Base-by-base conservation (phyloP, 37 sponge, comb jelly and placozoan genomes). In the Aphrocallistes beatrix region DNA sequence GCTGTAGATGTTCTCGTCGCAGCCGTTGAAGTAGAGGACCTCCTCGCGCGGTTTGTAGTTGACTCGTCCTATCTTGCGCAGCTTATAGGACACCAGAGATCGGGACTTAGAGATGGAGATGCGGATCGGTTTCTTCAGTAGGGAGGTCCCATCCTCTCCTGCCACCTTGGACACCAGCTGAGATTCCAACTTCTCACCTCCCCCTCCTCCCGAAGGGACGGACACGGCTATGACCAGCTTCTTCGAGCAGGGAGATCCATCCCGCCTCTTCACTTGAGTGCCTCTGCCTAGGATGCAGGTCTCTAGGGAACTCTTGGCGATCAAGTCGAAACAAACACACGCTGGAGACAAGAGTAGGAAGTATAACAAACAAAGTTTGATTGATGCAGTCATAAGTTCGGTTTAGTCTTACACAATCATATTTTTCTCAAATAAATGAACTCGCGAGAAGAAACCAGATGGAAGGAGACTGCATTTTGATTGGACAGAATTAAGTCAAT, bases 1-100 rank as follows among this genome's bases (percentile, higher is more conserved):
- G 25, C 34, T 60, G 75, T 60, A 60, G n/a, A 60, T 60, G n/a
- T 60, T 60, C 17, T 60, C 75, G n/a, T 60, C n/a, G n/a, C 75
- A 60, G 3, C 75, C 75, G 21, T 60, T 60, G 75, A 60, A 60
- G n/a, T 60, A 60, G 34, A 60, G 8, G 21, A 60, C n/a, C 75
- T 60, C 34, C n/a, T 60, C 75, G 8, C 75, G 75, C 3, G 75
- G 75, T 30, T 60, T 60, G n/a, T 60, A 60, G 34, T 60, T 60
- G 21, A 60, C 75, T 25, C 75, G 75, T 19, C 75, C 75, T 32
- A 60, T 3, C n/a, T 60, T 60, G n/a, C 75, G 75, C 28, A 60
- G 10, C 28, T 30, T 19, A 60, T 60, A 60, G 25, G 75, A 60
- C 75, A 60, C 75, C 8, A 21, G 75, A 28, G 75, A 60, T 13